Percentiles rank a stretch among this genome's conserved stretches.
Evolutionary conservation across 35 echinoderm and acorn worm genomes (phyloP).

Genomic region (Holothuria glaberrima): DNA sequence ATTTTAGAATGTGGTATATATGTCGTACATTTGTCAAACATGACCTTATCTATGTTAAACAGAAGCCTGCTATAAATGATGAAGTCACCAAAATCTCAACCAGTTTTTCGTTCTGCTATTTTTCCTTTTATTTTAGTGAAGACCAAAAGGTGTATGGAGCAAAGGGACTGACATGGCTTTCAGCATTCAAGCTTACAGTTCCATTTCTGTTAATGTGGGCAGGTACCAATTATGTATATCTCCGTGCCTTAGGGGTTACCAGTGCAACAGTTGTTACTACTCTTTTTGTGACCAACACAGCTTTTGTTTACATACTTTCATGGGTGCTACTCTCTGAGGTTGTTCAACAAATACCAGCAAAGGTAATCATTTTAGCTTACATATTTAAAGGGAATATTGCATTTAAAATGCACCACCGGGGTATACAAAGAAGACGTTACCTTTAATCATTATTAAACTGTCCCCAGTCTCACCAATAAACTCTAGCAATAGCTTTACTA

Average conservation of each 20-base stretch:
- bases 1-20: no score
- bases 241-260: constrained; percentile 67
- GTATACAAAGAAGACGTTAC: no score
- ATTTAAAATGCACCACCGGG: no score
- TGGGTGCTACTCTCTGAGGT: constrained; percentile 87
- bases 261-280: constrained; percentile 76
- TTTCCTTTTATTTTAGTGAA: constrained; percentile 61
- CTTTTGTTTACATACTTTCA: constrained; percentile 90
- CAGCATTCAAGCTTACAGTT: constrained; percentile 60
- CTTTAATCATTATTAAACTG: no score
- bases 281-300: constrained; percentile 89
- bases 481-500: no score
- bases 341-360: constrained; percentile 73
- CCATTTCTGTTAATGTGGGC: constrained; percentile 81
- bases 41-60: neutral
- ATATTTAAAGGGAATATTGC: neutral
- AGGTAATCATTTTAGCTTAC: constrained; percentile 16
- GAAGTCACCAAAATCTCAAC: neutral
- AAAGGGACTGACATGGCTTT: constrained; percentile 48
- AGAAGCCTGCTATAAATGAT: neutral
- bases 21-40: no score
- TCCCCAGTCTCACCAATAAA: no score
- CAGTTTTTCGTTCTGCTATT: neutral
- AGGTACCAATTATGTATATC: constrained; percentile 88
- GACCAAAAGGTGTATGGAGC: constrained; percentile 76